phyloP scores from a whole-genome alignment of 2,113 vertebrate species.

The Phodopus roborovskii region DNA sequence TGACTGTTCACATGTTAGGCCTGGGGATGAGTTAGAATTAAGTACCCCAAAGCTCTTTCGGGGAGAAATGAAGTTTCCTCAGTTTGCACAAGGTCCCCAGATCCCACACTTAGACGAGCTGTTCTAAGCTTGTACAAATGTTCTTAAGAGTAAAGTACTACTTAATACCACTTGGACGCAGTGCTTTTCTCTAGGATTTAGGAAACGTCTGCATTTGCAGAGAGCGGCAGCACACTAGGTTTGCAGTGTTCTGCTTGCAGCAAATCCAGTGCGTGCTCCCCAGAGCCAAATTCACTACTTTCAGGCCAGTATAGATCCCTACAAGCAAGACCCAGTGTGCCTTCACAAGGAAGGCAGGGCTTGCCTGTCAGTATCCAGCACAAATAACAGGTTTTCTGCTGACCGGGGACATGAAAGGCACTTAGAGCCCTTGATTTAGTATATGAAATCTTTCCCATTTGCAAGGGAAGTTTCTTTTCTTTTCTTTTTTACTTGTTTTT shows the following conservation, averaged over 20 bases:
- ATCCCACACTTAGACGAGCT: neutral
- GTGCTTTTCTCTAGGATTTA: conserved; percentile 58
- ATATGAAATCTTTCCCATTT: conserved; percentile 43
- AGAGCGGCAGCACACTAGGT: neutral
- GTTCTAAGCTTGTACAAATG: conserved; percentile 66
- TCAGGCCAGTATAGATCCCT: neutral
- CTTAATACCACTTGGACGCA: conserved; percentile 54
- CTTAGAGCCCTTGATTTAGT: conserved; percentile 31
- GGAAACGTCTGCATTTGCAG: conserved; percentile 53
- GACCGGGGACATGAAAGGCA: conserved; percentile 43
- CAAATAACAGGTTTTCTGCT: neutral
- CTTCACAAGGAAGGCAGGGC: neutral
- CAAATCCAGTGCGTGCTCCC: neutral
- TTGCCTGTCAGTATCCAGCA: neutral
- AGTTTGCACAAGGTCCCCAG: conserved; percentile 31
- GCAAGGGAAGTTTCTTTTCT: neutral
- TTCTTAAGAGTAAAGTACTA: conserved; percentile 72
- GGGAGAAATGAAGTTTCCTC: conserved; percentile 38
- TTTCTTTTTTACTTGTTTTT: too few species aligned
- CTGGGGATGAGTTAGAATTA: conserved; percentile 50
- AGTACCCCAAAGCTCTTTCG: conserved; percentile 48
- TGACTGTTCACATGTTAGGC: conserved; percentile 33
- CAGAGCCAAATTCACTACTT: neutral
- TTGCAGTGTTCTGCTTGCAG: neutral
- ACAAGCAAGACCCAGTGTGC: neutral